Evolutionary conservation across 2,888 invertebrate species (phyloP).

Genomic region (Xestia ashworthii): DNA sequence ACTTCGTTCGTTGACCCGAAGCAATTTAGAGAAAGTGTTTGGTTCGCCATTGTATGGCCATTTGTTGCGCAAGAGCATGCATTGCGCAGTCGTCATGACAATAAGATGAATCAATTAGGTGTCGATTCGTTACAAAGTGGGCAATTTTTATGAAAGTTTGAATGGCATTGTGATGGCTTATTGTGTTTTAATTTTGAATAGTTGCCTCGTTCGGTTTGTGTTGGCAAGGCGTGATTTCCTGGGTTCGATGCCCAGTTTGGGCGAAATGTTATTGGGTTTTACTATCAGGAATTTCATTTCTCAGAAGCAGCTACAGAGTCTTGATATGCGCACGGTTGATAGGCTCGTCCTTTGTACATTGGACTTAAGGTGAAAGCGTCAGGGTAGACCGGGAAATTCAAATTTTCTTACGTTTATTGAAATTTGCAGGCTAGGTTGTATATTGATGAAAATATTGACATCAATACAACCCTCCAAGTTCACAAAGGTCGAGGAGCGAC

Average conservation of each 20-base stretch:
- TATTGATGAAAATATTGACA: too few species aligned
- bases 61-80: slow-evolving; percentile 64
- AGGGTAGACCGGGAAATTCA: too few species aligned
- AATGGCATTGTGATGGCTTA: slow-evolving; percentile 10
- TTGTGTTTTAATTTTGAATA: background rate
- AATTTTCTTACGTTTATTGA: too few species aligned
- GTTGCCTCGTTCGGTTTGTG: background rate
- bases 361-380: background rate
- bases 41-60: slow-evolving; percentile 67
- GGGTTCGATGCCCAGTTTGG: background rate
- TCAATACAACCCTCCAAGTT: too few species aligned
- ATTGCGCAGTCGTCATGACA: slow-evolving; percentile 32
- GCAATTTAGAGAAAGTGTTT: slow-evolving; percentile 71
- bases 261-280: background rate
- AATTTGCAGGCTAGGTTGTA: too few species aligned
- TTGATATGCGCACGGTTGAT: background rate
- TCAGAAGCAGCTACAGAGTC: background rate
- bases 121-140: slow-evolving; percentile 22
- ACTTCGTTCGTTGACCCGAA: slow-evolving; percentile 62
- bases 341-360: background rate
- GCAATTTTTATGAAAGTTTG: slow-evolving; percentile 32
- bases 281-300: background rate
- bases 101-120: slow-evolving; percentile 56
- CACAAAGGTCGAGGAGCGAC: too few species aligned
- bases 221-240: background rate